These are phyloP conservation scores for Cherax destructor DNA, from an alignment of 1,140 invertebrate species.

Conservation along the genomic window DNA sequence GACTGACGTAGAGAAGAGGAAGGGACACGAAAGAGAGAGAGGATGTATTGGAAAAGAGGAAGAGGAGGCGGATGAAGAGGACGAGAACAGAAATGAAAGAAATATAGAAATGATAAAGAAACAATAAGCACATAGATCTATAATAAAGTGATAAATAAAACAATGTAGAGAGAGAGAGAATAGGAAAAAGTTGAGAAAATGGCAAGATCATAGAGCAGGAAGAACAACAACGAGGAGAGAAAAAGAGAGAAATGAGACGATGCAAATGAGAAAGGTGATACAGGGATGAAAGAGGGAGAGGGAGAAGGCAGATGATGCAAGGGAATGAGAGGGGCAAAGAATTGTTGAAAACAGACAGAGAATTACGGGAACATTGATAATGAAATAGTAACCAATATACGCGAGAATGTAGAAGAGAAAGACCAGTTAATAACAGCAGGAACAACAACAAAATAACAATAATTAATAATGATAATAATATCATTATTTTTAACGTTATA, in stretches of 20 bases:
- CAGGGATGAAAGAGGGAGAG: background rate
- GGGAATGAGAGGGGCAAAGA: background rate
- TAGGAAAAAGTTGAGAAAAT: background rate
- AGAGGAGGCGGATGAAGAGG: too few species aligned
- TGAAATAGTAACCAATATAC: background rate
- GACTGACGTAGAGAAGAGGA: background rate
- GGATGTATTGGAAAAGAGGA: background rate
- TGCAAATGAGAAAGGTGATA: background rate
- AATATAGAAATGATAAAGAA: too few species aligned
- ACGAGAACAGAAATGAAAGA: background rate
- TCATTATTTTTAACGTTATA: too few species aligned
- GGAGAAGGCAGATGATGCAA: background rate
- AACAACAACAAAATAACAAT: too few species aligned
- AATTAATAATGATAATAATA: too few species aligned
- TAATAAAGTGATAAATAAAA: background rate
- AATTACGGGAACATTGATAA: background rate
- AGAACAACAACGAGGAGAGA: too few species aligned
- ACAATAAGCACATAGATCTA: background rate
- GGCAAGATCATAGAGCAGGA: too few species aligned
- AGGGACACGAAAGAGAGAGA: background rate
- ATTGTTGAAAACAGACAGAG: background rate
- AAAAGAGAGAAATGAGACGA: background rate
- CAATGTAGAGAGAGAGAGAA: background rate
- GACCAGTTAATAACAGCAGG: background rate
- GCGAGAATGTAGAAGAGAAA: background rate